Percentiles rank a stretch among this genome's conserved stretches.
Conservation (phyloP, 2,888 invertebrate species). For the Eremobia ochroleuca region DNA sequence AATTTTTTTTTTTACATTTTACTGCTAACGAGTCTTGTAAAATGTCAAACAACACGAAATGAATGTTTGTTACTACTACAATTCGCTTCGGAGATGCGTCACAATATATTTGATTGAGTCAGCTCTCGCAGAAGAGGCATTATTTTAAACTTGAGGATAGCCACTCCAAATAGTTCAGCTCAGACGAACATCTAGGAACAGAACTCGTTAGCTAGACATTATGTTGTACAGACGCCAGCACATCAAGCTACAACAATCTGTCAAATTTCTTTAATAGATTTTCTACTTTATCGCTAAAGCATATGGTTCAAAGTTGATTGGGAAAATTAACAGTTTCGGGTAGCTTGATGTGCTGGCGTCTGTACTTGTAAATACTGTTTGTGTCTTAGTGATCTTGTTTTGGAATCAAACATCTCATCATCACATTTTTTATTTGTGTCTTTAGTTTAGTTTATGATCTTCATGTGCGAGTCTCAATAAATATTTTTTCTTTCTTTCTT, state of each 20-base stretch:
- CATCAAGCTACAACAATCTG: too few relatives aligned
- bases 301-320: too few relatives aligned
- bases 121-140: constrained; percentile 46
- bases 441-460: too few relatives aligned
- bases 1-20: neutral
- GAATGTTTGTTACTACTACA: neutral
- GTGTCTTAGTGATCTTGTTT: neutral
- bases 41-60: constrained; percentile 24
- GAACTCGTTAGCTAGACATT: constrained; percentile 42
- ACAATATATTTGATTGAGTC: constrained; percentile 41
- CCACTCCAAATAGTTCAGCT: constrained; percentile 44
- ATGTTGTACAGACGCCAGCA: too few relatives aligned
- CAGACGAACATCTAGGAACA: constrained; percentile 33
- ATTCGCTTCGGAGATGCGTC: constrained; percentile 1
- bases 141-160: constrained; percentile 59
- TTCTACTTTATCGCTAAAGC: too few relatives aligned
- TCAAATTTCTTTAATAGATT: too few relatives aligned
- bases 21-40: neutral
- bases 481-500: neutral
- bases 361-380: constrained; percentile 29
- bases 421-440: neutral
- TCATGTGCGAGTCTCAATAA: neutral
- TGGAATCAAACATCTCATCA: neutral
- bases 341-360: too few relatives aligned
- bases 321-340: too few relatives aligned